Evolutionary conservation across 1,140 invertebrate species (phyloP).

Genomic region (Diachasma alloeum): DNA sequence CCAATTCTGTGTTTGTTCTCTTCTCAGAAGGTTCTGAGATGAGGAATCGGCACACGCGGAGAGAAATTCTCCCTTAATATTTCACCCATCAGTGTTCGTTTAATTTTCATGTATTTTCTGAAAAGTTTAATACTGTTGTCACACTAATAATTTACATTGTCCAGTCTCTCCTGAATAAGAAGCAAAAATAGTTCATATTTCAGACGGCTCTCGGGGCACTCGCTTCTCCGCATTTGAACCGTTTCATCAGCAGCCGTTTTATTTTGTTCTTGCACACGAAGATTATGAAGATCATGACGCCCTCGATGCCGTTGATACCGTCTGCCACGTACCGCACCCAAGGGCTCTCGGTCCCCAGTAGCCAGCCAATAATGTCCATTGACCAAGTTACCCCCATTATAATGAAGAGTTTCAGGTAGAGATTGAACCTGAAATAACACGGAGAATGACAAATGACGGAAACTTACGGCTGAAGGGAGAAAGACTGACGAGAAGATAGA

Average conservation of each 20-base stretch:
- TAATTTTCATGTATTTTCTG: too few species aligned
- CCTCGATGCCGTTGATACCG: neutral
- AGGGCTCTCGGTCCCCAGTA: neutral
- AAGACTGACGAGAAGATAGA: neutral
- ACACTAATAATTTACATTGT: too few species aligned
- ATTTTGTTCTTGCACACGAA: neutral
- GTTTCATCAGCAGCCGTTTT: neutral
- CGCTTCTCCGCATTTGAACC: neutral
- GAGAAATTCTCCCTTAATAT: too few species aligned
- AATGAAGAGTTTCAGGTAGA: neutral
- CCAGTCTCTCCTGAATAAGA: too few species aligned
- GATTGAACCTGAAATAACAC: neutral
- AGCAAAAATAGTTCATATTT: too few species aligned
- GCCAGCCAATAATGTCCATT: neutral
- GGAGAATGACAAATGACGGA: neutral
- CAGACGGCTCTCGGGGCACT: neutral
- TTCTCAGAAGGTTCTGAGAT: too few species aligned
- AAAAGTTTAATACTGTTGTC: too few species aligned
- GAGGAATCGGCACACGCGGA: too few species aligned
- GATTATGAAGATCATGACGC: neutral
- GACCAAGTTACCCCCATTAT: neutral
- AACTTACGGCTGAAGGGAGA: neutral
- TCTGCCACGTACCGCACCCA: neutral
- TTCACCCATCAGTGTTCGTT: too few species aligned
- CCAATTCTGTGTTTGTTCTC: too few species aligned